A percentile compares a stretch with the other conserved stretches of the same genome.
These are phyloP conservation scores for Tachycineta bicolor DNA, from an alignment of 2,113 vertebrate species.

Conservation along the genomic window DNA sequence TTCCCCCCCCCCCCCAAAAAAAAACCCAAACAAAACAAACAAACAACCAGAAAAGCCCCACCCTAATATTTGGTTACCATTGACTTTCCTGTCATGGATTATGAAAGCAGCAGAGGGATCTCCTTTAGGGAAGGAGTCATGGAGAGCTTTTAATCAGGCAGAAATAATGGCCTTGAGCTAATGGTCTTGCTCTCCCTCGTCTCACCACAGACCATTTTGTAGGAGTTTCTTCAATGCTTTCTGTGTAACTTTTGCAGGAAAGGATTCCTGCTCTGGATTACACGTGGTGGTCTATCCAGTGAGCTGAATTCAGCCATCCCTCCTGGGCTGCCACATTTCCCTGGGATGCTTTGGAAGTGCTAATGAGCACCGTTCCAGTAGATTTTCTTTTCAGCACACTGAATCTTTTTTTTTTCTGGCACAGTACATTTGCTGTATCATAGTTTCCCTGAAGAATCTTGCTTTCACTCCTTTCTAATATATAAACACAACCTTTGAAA, in stretches of 20 bases:
- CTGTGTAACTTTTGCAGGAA: neutral
- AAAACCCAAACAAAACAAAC: too few species aligned
- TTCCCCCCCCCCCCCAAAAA: too few species aligned
- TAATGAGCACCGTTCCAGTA: neutral
- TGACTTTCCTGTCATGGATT: neutral
- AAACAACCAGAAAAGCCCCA: too few species aligned
- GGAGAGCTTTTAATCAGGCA: neutral
- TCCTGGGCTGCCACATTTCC: neutral
- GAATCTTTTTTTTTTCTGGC: neutral
- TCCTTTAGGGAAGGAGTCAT: neutral
- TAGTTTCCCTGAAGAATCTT: neutral
- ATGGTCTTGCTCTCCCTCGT: neutral
- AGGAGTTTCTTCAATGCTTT: neutral
- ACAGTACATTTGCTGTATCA: fast-evolving
- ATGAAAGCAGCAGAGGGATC: neutral
- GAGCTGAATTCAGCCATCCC: neutral
- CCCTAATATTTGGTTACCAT: neutral
- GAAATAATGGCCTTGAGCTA: neutral
- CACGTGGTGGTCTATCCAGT: neutral
- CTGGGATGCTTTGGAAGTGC: neutral
- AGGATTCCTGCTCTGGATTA: neutral
- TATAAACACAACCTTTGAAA: neutral
- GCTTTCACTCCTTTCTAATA: neutral
- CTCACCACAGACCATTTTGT: neutral
- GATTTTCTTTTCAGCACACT: neutral